Evolutionary conservation across 2,113 vertebrate genomes (phyloP).

Genomic region (Carollia perspicillata): DNA sequence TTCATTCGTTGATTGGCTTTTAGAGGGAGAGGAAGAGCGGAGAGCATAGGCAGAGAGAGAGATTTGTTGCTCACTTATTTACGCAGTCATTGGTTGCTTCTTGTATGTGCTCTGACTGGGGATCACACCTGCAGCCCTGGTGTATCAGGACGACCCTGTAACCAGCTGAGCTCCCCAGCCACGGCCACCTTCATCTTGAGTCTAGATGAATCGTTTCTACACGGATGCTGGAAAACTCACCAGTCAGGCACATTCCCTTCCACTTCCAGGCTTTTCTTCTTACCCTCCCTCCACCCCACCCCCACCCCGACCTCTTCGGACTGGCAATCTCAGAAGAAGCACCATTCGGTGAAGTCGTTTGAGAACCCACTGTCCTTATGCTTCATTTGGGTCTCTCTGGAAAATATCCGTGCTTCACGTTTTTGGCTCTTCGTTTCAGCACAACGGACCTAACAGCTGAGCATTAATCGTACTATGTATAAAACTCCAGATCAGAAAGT

Average conservation of each 20-base stretch:
- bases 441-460: neutral
- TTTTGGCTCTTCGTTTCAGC: conserved; percentile 6
- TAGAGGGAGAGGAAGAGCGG: neutral
- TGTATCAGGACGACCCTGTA: neutral
- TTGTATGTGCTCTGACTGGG: too few relatives aligned
- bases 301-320: neutral
- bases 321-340: neutral
- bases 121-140: neutral
- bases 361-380: neutral
- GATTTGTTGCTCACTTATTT: too few relatives aligned
- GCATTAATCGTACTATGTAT: conserved; percentile 30
- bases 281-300: neutral
- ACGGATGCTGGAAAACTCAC: neutral
- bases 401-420: neutral
- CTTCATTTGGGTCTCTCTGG: neutral
- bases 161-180: neutral
- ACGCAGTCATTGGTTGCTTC: too few relatives aligned
- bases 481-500: conserved; percentile 43
- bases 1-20: neutral
- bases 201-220: neutral
- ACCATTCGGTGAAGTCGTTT: neutral
- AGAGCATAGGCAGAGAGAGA: too few relatives aligned
- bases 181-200: neutral
- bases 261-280: neutral
- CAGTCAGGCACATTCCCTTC: neutral